Percentiles rank a stretch among this genome's conserved stretches.
Conservation (phyloP, 2,888 invertebrate genomes). For the Resseliella maxima region DNA sequence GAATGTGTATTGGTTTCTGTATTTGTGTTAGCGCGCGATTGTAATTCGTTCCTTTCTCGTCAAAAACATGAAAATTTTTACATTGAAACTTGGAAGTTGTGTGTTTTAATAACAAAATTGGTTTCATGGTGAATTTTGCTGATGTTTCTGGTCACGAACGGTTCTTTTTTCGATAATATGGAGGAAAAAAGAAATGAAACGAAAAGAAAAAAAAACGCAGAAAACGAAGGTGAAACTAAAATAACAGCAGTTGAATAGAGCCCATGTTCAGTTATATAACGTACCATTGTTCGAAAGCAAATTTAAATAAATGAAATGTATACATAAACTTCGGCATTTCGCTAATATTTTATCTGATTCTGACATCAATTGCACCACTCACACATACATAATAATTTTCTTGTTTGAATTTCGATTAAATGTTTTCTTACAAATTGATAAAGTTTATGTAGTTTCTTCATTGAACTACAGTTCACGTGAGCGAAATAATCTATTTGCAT, state of each 20-base stretch:
- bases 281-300: constrained; percentile 30
- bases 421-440: constrained; percentile 11
- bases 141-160: constrained; percentile 46
- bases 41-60: background rate
- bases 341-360: constrained; percentile 46
- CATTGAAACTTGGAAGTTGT: constrained; percentile 2
- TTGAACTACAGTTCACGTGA: background rate
- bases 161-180: background rate
- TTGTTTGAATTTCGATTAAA: background rate
- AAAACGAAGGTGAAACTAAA: background rate
- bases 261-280: background rate
- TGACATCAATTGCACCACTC: background rate
- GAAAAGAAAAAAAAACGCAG: background rate
- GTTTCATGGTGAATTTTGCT: constrained; percentile 22
- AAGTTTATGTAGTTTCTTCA: background rate
- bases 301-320: constrained; percentile 51
- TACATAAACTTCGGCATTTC: constrained; percentile 46
- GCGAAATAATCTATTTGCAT: background rate
- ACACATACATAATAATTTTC: background rate
- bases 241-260: background rate
- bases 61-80: constrained; percentile 5
- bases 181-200: background rate
- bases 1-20: background rate
- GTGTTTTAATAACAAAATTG: constrained; percentile 40
- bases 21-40: background rate